Conservation (phyloP, 2,113 vertebrate species). For the Lynx canadensis region DNA sequence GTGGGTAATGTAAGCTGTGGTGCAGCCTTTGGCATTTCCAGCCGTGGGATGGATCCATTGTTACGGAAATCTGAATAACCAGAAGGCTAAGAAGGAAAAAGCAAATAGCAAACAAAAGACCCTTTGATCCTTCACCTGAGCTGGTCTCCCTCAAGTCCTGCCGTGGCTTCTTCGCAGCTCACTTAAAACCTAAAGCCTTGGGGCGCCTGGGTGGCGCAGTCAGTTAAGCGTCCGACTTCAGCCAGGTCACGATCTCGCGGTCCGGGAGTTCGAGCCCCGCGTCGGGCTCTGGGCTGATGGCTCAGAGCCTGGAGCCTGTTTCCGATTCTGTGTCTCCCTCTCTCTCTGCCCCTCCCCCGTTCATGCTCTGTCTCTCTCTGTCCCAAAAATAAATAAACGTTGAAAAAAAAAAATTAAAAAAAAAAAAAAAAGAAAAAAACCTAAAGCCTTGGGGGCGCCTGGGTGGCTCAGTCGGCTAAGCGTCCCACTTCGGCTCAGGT, state of each 20-base stretch:
- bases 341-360: not conserved
- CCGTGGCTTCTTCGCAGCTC: not conserved
- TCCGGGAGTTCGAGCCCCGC: not conserved
- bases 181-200: not conserved
- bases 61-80: not conserved
- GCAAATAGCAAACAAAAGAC: not conserved
- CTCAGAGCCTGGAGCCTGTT: not conserved
- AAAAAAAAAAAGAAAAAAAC: not conserved
- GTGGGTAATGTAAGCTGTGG: not conserved
- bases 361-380: no score
- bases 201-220: not conserved
- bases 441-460: not conserved
- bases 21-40: not conserved
- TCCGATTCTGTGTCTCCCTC: not conserved
- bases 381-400: not conserved
- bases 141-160: not conserved
- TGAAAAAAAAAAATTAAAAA: not conserved
- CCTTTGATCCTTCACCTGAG: not conserved
- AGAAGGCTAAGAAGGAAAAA: not conserved
- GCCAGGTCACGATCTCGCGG: not conserved
- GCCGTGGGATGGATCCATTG: not conserved
- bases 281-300: not conserved
- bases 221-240: rapidly evolving
- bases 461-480: not conserved
- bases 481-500: rapidly evolving